These are phyloP conservation scores for Nannobrachium achirus DNA, from an alignment of 2,113 vertebrate genomes.

Conservation along the genomic window DNA sequence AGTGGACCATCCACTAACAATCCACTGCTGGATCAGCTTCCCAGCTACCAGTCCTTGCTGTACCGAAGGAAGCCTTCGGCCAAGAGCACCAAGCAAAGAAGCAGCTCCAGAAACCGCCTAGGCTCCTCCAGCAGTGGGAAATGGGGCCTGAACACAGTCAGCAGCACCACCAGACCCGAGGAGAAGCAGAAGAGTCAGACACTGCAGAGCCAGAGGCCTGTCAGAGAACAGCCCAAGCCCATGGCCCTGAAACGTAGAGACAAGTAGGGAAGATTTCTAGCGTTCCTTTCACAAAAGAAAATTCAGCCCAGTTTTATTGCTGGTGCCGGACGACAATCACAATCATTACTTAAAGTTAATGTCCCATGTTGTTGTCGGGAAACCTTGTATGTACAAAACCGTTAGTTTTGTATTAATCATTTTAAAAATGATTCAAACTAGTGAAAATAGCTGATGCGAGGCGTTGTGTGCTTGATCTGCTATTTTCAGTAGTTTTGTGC, in stretches of 20 bases:
- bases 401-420: too few species aligned
- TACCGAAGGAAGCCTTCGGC: conserved; percentile 76
- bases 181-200: conserved; percentile 49
- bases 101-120: conserved; percentile 36
- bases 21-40: conserved; percentile 88
- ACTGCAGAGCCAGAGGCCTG: conserved; percentile 50
- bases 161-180: conserved; percentile 7
- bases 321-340: too few species aligned
- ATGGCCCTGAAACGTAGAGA: conserved; percentile 84
- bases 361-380: too few species aligned
- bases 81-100: conserved; percentile 44
- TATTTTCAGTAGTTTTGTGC: too few species aligned
- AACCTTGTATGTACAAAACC: too few species aligned
- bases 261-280: conserved; percentile 69
- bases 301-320: too few species aligned
- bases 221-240: conserved; percentile 72
- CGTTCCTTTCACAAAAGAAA: too few species aligned
- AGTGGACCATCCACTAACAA: conserved; percentile 64
- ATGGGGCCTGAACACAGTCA: conserved; percentile 37
- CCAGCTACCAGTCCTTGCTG: conserved; percentile 87
- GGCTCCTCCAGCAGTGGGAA: conserved; percentile 58
- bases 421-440: too few species aligned
- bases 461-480: too few species aligned
- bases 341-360: too few species aligned
- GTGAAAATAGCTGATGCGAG: too few species aligned